Evolutionary conservation across 1,140 invertebrate species (phyloP).

Genomic region (Teleopsis dalmanni): DNA sequence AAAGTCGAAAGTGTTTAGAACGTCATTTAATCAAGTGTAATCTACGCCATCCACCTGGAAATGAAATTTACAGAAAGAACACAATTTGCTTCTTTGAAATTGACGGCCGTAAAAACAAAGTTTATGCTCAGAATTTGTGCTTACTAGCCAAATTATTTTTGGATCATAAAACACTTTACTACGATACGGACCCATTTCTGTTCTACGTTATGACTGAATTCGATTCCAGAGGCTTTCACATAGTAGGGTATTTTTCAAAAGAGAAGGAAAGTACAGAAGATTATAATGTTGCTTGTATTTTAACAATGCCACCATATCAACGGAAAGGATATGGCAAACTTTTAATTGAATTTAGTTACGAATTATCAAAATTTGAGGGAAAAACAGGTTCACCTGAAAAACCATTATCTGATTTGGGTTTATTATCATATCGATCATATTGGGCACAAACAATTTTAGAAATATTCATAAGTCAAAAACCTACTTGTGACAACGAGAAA

Average conservation of each 20-base stretch:
- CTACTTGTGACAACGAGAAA: constrained; percentile 77
- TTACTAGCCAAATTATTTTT: constrained; percentile 95
- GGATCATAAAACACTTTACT: constrained; percentile 98
- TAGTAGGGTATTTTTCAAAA: constrained; percentile 99
- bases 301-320: constrained; percentile 97
- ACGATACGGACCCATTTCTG: constrained; percentile 98
- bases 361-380: constrained; percentile 93
- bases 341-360: constrained; percentile 98
- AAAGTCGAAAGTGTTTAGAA: constrained; percentile 90
- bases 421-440: constrained; percentile 88
- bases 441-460: constrained; percentile 94
- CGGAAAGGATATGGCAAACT: constrained; percentile 97
- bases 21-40: constrained; percentile 92
- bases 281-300: constrained; percentile 99
- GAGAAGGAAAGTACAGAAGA: constrained; percentile 99
- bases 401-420: constrained; percentile 85
- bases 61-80: constrained; percentile 95
- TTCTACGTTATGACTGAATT: constrained; percentile 99
- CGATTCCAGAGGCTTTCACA: constrained; percentile 81
- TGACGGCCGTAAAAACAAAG: constrained; percentile 97
- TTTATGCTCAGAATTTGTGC: constrained; percentile 98
- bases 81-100: constrained; percentile 99
- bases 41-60: constrained; percentile 92
- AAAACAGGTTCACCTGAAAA: constrained; percentile 96
- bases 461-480: constrained; percentile 76